Evolutionary conservation across 2,797 vertebrate species (phyloP).

Genomic region (Rhabdophis nuchalis): DNA sequence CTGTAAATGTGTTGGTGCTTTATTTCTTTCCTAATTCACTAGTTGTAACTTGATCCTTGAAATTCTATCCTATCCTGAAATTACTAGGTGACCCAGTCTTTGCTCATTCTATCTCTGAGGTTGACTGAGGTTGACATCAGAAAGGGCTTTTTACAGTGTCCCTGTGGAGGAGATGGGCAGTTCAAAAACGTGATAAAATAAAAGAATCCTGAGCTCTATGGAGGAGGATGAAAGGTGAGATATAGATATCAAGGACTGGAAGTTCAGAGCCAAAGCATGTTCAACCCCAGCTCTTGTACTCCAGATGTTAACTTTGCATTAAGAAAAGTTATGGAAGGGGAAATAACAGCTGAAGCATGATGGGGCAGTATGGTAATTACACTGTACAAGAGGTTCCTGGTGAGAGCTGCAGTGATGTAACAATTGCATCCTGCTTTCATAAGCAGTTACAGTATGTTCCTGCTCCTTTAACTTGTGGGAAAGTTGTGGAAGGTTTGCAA

Average conservation of each 20-base stretch:
- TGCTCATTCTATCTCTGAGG: not conserved
- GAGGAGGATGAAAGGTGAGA: not conserved
- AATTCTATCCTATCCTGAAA: not conserved
- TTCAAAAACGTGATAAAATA: not conserved
- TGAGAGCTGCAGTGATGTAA: not conserved
- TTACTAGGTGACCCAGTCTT: not conserved
- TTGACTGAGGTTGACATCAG: not conserved
- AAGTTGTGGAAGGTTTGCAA: not conserved
- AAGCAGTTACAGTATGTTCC: conserved; percentile 8
- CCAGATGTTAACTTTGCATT: not conserved
- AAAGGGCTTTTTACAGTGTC: not conserved
- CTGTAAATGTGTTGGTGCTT: not conserved
- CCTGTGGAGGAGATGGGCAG: not conserved
- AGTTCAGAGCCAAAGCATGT: not conserved
- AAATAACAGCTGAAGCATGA: not conserved
- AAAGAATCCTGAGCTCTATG: not conserved
- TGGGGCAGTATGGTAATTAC: not conserved
- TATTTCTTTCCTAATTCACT: not conserved
- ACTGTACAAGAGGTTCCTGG: not conserved
- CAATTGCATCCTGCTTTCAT: not conserved
- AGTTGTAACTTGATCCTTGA: not conserved
- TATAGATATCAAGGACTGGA: not conserved
- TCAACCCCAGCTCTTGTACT: not conserved
- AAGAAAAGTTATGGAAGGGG: not conserved
- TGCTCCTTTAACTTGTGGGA: not conserved